These are phyloP conservation scores for Clytia hemisphaerica DNA, from an alignment of 30 jellyfish, hydroid and myxozoan genomes.

Conservation along the genomic window DNA sequence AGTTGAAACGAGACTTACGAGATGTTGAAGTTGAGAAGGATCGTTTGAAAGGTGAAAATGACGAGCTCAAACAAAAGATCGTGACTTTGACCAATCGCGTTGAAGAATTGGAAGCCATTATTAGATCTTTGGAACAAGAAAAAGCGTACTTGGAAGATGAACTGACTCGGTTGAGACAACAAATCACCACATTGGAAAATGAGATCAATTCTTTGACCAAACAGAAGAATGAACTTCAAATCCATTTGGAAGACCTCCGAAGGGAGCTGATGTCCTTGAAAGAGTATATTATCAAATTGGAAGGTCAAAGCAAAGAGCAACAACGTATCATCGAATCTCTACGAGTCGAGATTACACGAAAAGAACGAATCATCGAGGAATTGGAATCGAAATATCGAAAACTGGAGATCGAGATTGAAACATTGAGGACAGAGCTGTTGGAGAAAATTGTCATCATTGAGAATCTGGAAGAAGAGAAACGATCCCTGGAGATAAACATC, in stretches of 20 bases:
- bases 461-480: slow-evolving; percentile 71
- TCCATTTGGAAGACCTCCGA: slow-evolving; percentile 52
- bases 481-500: slow-evolving; percentile 58
- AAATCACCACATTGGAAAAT: slow-evolving; percentile 61
- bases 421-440: slow-evolving; percentile 61
- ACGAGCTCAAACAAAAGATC: slow-evolving; percentile 55
- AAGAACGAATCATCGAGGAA: slow-evolving; percentile 76
- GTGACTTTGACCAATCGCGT: slow-evolving; percentile 38
- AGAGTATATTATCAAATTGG: slow-evolving; percentile 66
- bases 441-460: slow-evolving; percentile 73
- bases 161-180: slow-evolving; percentile 39
- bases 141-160: slow-evolving; percentile 77
- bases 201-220: slow-evolving; percentile 57
- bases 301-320: slow-evolving; percentile 77
- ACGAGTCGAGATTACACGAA: slow-evolving; percentile 77
- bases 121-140: slow-evolving; percentile 68
- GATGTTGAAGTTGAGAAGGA: slow-evolving; percentile 65
- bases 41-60: slow-evolving; percentile 60
- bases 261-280: slow-evolving; percentile 65
- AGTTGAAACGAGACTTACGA: slow-evolving; percentile 50
- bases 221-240: slow-evolving; percentile 47
- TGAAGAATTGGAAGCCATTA: slow-evolving; percentile 53
- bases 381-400: slow-evolving; percentile 43
- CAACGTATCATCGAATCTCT: slow-evolving; percentile 77
- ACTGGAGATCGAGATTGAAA: slow-evolving; percentile 75